These are phyloP conservation scores for Muschampia plurimacula DNA, from an alignment of 2,888 invertebrate genomes.

Conservation along the genomic window DNA sequence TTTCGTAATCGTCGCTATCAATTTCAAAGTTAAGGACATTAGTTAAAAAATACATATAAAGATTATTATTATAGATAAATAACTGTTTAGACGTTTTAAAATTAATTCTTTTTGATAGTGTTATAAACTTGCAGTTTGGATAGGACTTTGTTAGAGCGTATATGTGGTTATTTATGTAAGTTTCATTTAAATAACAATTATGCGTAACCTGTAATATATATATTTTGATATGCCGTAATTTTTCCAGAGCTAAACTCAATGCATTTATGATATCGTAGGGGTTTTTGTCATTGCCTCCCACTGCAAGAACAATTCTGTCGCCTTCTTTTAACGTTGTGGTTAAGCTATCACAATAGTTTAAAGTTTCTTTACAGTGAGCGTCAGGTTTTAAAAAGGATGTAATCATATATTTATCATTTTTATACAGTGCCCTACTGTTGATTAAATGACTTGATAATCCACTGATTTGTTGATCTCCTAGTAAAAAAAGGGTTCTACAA, in stretches of 20 bases:
- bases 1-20: background rate
- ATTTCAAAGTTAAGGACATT: background rate
- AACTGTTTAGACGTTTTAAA: background rate
- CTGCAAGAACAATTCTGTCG: conserved; percentile 1
- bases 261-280: background rate
- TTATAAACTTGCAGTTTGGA: conserved; percentile 4
- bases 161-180: background rate
- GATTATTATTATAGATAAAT: background rate
- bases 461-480: background rate
- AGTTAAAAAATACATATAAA: background rate
- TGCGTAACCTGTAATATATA: background rate
- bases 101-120: background rate
- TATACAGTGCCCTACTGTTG: background rate
- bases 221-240: background rate
- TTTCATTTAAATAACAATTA: background rate
- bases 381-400: background rate
- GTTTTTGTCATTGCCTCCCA: background rate
- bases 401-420: background rate
- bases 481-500: background rate
- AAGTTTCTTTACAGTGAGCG: background rate
- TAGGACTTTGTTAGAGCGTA: conserved; percentile 1
- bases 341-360: background rate
- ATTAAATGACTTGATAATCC: background rate
- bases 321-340: background rate
- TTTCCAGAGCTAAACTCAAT: background rate